A percentile compares a stretch with the other conserved stretches of the same genome.
These are phyloP conservation scores for Teleogryllus occipitalis DNA, from an alignment of 1,140 invertebrate species.

Conservation along the genomic window DNA sequence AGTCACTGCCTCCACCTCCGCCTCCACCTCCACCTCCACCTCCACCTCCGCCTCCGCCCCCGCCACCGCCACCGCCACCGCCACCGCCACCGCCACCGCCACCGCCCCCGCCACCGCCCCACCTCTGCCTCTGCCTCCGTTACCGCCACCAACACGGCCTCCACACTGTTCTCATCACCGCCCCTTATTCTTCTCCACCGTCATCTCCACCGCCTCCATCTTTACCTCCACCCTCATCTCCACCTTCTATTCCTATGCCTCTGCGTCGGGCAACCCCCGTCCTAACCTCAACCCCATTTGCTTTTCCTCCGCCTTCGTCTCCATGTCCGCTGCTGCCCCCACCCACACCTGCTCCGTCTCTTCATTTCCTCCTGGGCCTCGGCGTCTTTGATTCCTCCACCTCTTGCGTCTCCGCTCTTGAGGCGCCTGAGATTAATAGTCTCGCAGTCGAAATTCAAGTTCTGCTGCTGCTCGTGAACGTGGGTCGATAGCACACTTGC, in stretches of 20 bases:
- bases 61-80: too few relatives aligned
- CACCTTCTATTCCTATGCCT: neutral
- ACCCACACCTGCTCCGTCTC: neutral
- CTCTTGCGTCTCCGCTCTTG: neutral
- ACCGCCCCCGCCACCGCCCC: too few relatives aligned
- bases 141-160: too few relatives aligned
- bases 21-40: too few relatives aligned
- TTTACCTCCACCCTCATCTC: neutral
- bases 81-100: too few relatives aligned
- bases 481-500: too few relatives aligned
- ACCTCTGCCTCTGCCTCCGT: too few relatives aligned
- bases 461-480: too few relatives aligned
- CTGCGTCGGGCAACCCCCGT: neutral
- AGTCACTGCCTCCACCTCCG: too few relatives aligned
- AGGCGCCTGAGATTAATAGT: too few relatives aligned
- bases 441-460: too few relatives aligned
- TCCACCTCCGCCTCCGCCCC: too few relatives aligned
- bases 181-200: neutral
- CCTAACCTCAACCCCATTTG: neutral
- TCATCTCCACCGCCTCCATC: neutral
- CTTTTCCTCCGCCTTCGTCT: neutral
- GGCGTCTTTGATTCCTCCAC: neutral
- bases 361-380: neutral
- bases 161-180: neutral
- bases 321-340: neutral